Base-by-base conservation (phyloP, 2,888 invertebrate species). In the Hirtodrosophila alboralis region DNA sequence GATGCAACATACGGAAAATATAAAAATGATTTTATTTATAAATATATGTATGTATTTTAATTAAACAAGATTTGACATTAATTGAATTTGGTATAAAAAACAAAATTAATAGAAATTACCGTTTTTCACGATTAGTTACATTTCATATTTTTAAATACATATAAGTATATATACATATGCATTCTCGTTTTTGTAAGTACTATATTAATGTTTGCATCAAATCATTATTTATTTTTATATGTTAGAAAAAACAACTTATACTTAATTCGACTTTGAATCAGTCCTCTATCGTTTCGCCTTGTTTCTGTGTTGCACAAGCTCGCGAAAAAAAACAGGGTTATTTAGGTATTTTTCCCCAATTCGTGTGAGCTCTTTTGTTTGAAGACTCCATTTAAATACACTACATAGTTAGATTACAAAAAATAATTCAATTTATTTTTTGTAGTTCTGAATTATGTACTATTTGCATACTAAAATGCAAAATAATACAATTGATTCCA, bases 31-130 rank as follows among this genome's bases (percentile, higher is more conserved):
- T 47, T 18, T 41, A 41, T 65, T 37, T 41, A 26, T 36, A 41
- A 18, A 18, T 58, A 41, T 47, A 67, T 62, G 34, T 57, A 59
- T 68, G 33, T 59, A 60, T 34, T 51, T 31, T 66, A 45, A 48
- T 62, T 60, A 57, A 76, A 72, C 61, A 65, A 75, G 76, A 52
- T 62, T 63, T 75, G 67, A 80, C 80, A 66, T 59, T 63, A 67
- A 75, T 74, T 78, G 61, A 75, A 71, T 80, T 86, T 84, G 74
- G 86, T 80, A 86, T 86, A 81, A 86, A 80, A 86, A 86, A 84
- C 85, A 84, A 80, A 81, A 86, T 81, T 84, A 78, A 75, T 78
- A 63, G 48, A 31, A 49, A 27, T 75, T 71, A 51, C 70, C 69
- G 18, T 56, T 48, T 34, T 51, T 34, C 27, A 47, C 28, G 58